A percentile compares a stretch with the other conserved stretches of the same genome.
Evolutionary conservation across 1,140 invertebrate species (phyloP).

Genomic region (Solen grandis): DNA sequence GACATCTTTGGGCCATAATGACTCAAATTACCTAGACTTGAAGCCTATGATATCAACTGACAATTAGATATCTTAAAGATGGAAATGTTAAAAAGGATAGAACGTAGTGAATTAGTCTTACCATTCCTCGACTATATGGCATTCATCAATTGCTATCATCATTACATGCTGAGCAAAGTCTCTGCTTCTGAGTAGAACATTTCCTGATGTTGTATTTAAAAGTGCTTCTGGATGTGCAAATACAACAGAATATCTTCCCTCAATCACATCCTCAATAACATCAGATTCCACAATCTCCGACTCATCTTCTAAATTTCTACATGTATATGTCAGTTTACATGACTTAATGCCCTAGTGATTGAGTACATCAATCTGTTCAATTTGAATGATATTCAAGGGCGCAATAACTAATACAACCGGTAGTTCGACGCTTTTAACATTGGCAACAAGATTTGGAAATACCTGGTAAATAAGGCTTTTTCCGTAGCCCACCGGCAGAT

Average conservation of each 20-base stretch:
- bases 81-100: too few relatives aligned
- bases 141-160: background rate
- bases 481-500: conserved; percentile 10
- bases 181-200: background rate
- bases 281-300: too few relatives aligned
- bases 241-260: too few relatives aligned
- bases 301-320: conserved; percentile 3
- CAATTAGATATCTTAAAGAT: too few relatives aligned
- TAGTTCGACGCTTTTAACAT: background rate
- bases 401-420: conserved; percentile 9
- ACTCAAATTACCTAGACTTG: too few relatives aligned
- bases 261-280: too few relatives aligned
- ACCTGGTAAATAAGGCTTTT: conserved; percentile 19
- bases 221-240: too few relatives aligned
- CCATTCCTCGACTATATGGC: conserved; percentile 1
- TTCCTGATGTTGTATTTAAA: too few relatives aligned
- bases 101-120: background rate
- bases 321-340: conserved; percentile 9
- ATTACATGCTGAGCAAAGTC: background rate
- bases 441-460: conserved; percentile 11
- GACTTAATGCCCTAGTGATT: conserved; percentile 14
- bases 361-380: conserved; percentile 12
- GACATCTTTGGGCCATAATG: too few relatives aligned
- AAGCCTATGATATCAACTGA: too few relatives aligned
- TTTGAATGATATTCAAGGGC: conserved; percentile 15